Conservation (phyloP, 2,797 vertebrate genomes). For the Sebastolobus altivelis region DNA sequence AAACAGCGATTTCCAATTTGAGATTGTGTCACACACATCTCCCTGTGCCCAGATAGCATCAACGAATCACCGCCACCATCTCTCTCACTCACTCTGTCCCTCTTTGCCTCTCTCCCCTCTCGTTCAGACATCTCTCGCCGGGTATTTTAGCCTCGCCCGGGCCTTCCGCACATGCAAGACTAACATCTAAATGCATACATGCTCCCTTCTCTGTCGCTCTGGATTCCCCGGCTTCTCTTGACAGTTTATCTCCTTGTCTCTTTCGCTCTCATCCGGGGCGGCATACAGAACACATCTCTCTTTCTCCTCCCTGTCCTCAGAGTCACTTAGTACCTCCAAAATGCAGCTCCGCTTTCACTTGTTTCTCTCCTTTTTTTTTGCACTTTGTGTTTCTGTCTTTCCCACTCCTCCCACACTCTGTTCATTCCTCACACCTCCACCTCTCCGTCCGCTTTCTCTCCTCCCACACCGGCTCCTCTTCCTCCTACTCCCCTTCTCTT, state of each 20-base stretch:
- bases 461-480: conserved; percentile 64
- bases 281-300: conserved; percentile 62
- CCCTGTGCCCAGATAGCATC: conserved; percentile 83
- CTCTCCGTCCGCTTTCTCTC: conserved; percentile 43
- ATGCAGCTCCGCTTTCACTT: conserved; percentile 28
- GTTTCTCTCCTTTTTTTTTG: conserved; percentile 30
- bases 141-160: conserved; percentile 60
- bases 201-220: conserved; percentile 67
- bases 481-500: conserved; percentile 54
- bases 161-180: conserved; percentile 46
- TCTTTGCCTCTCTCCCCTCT: conserved; percentile 29
- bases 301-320: conserved; percentile 53
- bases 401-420: conserved; percentile 73
- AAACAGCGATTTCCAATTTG: conserved; percentile 90
- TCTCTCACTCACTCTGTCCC: conserved; percentile 69
- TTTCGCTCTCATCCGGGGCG: conserved; percentile 61
- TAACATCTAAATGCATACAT: conserved; percentile 70
- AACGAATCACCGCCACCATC: conserved; percentile 80
- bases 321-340: conserved; percentile 63
- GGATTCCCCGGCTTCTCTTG: conserved; percentile 65
- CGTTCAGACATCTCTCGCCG: conserved; percentile 43
- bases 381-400: conserved; percentile 52
- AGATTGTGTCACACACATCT: conserved; percentile 89
- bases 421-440: conserved; percentile 54
- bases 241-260: conserved; percentile 79